These are phyloP conservation scores for Chloroclysta siterata DNA, from an alignment of 2,888 invertebrate genomes.

Conservation along the genomic window DNA sequence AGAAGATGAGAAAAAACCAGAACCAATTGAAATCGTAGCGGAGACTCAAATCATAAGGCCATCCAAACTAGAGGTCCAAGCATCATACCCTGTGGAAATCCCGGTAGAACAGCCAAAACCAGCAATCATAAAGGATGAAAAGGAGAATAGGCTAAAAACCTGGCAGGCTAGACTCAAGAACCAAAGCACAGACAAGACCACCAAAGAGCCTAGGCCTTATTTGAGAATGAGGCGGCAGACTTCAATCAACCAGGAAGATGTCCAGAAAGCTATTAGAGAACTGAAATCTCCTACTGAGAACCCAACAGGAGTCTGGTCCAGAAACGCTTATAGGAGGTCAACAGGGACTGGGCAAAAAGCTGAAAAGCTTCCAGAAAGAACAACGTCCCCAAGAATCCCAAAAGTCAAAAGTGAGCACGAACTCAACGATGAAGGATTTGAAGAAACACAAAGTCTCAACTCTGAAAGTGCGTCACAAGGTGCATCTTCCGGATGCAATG, in stretches of 20 bases:
- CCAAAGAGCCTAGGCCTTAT: conserved; percentile 76
- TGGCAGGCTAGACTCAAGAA: conserved; percentile 90
- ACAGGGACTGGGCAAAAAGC: conserved; percentile 53
- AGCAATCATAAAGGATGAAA: conserved; percentile 77
- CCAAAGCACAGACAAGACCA: conserved; percentile 77
- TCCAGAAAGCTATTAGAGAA: conserved; percentile 88
- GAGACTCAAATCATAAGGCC: conserved; percentile 83
- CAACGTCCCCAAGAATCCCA: conserved; percentile 77
- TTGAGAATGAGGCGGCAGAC: conserved; percentile 87
- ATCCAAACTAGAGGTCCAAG: conserved; percentile 80
- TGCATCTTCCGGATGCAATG: conserved; percentile 91
- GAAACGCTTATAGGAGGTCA: conserved; percentile 74
- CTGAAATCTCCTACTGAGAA: conserved; percentile 86
- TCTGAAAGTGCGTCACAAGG: conserved; percentile 95
- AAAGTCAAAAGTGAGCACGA: conserved; percentile 88
- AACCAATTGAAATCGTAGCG: conserved; percentile 75
- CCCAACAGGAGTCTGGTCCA: conserved; percentile 86
- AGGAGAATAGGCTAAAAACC: conserved; percentile 86
- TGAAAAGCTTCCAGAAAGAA: conserved; percentile 66
- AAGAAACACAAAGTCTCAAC: conserved; percentile 94
- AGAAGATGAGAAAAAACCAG: conserved; percentile 83
- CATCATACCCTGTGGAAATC: conserved; percentile 77
- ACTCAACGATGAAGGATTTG: conserved; percentile 94
- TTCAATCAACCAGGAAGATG: conserved; percentile 89
- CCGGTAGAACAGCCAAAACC: conserved; percentile 71